Evolutionary conservation across 2,797 vertebrate genomes (phyloP), one percentile per base, ranked within the genome.

Genomic region (Muraenolepis orangiensis): DNA sequence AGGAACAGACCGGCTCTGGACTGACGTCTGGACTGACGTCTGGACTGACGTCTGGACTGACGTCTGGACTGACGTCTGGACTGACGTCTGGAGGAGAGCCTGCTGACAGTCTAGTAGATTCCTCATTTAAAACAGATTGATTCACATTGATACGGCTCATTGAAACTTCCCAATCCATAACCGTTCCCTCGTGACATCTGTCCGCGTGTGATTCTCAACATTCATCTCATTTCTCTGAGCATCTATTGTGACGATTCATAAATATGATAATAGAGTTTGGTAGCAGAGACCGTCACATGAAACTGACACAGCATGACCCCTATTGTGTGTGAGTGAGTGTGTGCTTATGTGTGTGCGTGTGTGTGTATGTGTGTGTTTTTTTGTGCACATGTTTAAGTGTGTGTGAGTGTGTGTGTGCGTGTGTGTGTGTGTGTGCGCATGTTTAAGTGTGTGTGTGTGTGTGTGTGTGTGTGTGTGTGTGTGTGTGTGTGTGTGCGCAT

Each of bases 211-310:
- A 75, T 81, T 84, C 30, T 69, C 7, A 74, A 81, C 84, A 83
- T 84, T 82, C 38, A 81, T 87, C 82, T 75, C 57, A 82, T 80
- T 83, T 85, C 75, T 69, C 69, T 51, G 66, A 70, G 74, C 73
- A 78, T 69, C 74, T 79, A 78, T 83, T 80, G 72, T 82, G 87
- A 84, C 82, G 76, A 87, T 76, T 88, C 85, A 91, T 88, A 85
- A 89, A 91, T 90, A 91, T 88, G 87, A 73, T 90, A 86, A 87
- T 87, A 69, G 81, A 76, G 76, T 85, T 87, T 85, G 73, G 85
- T 74, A 82, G 74, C 75, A 16, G 66, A 14, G 66, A 67, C 66
- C n/a, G 76, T 86, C 86, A 87, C 82, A 85, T 81, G 72, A 82
- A 80, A 80, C 79, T 81, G 82, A 12, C 28, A 30, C 76, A 46